Conservation (phyloP, 2,888 invertebrate species). For the Colostygia pectinataria region DNA sequence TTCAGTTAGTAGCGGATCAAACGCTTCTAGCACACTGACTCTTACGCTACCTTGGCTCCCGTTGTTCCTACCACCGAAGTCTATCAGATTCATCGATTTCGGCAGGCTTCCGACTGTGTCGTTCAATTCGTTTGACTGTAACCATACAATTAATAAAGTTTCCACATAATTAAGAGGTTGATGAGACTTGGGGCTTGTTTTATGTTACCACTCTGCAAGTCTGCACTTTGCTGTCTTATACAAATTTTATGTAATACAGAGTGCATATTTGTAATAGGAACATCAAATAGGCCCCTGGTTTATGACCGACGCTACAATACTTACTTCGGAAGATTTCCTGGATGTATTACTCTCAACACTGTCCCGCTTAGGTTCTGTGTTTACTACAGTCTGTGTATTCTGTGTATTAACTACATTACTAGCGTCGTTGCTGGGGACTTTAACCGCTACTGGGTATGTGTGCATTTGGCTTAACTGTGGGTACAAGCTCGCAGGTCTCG, state of each 20-base stretch:
- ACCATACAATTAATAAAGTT: conserved; percentile 14
- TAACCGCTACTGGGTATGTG: conserved; percentile 50
- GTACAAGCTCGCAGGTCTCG: conserved; percentile 57
- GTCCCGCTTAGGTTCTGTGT: conserved; percentile 54
- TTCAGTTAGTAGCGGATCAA: conserved; percentile 91
- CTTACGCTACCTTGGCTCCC: conserved; percentile 75
- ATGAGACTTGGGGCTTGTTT: no score
- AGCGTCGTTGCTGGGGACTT: conserved; percentile 28
- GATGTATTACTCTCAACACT: conserved; percentile 53
- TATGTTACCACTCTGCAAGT: no score
- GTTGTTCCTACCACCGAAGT: conserved; percentile 64
- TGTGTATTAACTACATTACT: background rate
- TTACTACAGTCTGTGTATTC: conserved; percentile 39
- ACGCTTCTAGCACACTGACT: conserved; percentile 91
- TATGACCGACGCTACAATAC: no score
- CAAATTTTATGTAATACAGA: no score
- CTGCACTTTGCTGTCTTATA: no score
- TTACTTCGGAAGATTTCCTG: conserved; percentile 65
- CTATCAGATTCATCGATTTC: conserved; percentile 71
- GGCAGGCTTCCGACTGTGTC: conserved; percentile 68
- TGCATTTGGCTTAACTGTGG: conserved; percentile 63
- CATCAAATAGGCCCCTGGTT: no score
- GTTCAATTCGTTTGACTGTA: conserved; percentile 69
- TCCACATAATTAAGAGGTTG: no score
- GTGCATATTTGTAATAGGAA: no score